Conservation (phyloP, 2,888 invertebrate genomes). For the Lithophane leautieri region DNA sequence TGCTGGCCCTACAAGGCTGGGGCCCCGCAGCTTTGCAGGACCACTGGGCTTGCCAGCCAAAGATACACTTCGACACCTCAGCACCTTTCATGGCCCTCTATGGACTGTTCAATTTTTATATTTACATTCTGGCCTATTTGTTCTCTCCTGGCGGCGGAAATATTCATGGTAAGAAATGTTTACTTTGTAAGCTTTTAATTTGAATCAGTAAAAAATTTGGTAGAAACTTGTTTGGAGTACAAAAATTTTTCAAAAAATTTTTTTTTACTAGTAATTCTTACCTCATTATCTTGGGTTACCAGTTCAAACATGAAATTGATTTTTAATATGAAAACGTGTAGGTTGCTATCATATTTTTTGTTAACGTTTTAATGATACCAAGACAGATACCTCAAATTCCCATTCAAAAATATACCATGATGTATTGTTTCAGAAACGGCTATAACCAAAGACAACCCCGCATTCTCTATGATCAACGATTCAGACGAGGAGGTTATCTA, state of each 20-base stretch:
- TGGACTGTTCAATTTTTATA: slow-evolving; percentile 97
- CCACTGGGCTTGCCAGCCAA: slow-evolving; percentile 97
- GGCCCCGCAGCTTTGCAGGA: slow-evolving; percentile 97
- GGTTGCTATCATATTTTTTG: neutral
- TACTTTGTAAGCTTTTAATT: neutral
- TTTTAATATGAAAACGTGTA: neutral
- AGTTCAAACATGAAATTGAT: neutral
- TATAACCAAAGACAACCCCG: slow-evolving; percentile 99
- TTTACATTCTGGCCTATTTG: slow-evolving; percentile 98
- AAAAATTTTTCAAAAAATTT: too few relatives aligned
- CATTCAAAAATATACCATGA: slow-evolving; percentile 12
- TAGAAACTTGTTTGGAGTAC: too few relatives aligned
- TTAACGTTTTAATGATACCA: neutral
- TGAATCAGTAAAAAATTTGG: neutral
- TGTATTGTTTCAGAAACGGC: slow-evolving; percentile 92
- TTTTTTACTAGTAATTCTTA: neutral
- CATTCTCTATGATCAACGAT: slow-evolving; percentile 99
- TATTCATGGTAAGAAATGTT: slow-evolving; percentile 93
- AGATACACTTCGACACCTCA: slow-evolving; percentile 96
- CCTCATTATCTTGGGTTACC: neutral
- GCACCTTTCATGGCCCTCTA: slow-evolving; percentile 99
- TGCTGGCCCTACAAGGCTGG: slow-evolving; percentile 95
- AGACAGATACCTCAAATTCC: neutral
- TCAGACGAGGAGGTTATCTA: slow-evolving; percentile 99
- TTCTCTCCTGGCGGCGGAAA: slow-evolving; percentile 96